These are phyloP conservation scores for Rutpela maculata DNA, from an alignment of 2,888 invertebrate genomes.

Conservation along the genomic window DNA sequence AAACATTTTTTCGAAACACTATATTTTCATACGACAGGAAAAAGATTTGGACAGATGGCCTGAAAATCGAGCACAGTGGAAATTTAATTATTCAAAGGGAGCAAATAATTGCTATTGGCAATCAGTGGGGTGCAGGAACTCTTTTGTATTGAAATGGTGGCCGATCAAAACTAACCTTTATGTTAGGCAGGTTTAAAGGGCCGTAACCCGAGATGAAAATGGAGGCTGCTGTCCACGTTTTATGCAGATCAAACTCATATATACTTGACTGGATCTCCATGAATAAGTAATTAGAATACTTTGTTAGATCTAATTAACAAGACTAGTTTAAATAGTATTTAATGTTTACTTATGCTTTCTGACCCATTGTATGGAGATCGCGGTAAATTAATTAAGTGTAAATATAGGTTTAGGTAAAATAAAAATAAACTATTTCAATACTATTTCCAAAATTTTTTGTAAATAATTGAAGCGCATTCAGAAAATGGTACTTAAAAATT, in stretches of 20 bases:
- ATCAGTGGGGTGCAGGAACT: constrained; percentile 65
- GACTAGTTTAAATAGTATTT: constrained; percentile 50
- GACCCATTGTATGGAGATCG: neutral
- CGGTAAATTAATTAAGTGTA: neutral
- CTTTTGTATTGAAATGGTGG: constrained; percentile 54
- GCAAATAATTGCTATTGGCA: constrained; percentile 74
- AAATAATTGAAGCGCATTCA: no score
- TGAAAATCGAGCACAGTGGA: constrained; percentile 71
- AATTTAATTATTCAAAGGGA: constrained; percentile 75
- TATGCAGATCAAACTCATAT: constrained; percentile 67
- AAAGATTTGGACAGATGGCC: constrained; percentile 72
- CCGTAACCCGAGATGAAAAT: constrained; percentile 57
- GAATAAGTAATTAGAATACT: constrained; percentile 68
- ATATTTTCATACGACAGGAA: constrained; percentile 62
- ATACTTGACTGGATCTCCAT: constrained; percentile 70
- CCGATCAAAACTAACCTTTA: constrained; percentile 60
- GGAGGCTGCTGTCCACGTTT: constrained; percentile 62
- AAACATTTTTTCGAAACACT: constrained; percentile 63
- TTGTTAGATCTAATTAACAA: constrained; percentile 57
- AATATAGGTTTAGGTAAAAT: neutral
- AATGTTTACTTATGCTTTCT: constrained; percentile 25
- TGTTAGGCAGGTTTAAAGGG: constrained; percentile 49
- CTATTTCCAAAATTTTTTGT: no score
- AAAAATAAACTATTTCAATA: no score
- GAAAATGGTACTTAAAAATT: no score